Base-by-base conservation (phyloP, 1,140 invertebrate genomes). In the Brachionus asplanchnoidis region DNA sequence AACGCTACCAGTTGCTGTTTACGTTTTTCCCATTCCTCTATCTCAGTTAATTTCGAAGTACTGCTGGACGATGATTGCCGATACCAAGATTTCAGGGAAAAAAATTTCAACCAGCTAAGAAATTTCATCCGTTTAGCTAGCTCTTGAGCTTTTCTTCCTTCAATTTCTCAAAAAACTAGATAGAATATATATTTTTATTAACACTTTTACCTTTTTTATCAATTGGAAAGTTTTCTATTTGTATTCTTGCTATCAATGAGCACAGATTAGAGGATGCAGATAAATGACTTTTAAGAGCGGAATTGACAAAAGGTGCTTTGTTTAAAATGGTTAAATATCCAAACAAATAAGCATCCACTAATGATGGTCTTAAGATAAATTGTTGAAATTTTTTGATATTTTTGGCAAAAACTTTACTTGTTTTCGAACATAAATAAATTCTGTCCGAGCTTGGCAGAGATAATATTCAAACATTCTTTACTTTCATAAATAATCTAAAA, bases 401-500 rank as follows among this genome's bases (percentile, higher is more conserved):
- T 78, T 78, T 28, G 2, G 2, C 3, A 17, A 50, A 42, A 80
- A 42, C 11, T 46, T 14, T 32, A 80, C 77, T 40, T 80, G 32
- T 82, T 82, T 65, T 82, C 79, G 11, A 82, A 82, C 23, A 82
- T 65, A 28, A 82, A 82, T 46, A 82, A 26, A 20, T 82, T 82
- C 23, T 60, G n/a, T 14, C 36, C 53, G 1, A 82, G 36, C 17
- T 46, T 60, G 1, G 20, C 7, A 3, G 50, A 65, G 11, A 82
- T 46, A 28, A 65, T 46, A 46, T 82, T 82, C 53, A 82, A 46
- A 17, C 79, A 82, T 68, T 82, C 79, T 82, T 82, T 82, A 8
- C 36, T 36, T 42, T 82, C 79, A 44, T 65, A 68, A 1, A 68
- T 26, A 40, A 65, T 36, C 65, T 82, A 40, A 60, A 32, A 17